phyloP scores from a whole-genome alignment of 2,888 invertebrate genomes.

The Polydrusus pterygomalis region DNA sequence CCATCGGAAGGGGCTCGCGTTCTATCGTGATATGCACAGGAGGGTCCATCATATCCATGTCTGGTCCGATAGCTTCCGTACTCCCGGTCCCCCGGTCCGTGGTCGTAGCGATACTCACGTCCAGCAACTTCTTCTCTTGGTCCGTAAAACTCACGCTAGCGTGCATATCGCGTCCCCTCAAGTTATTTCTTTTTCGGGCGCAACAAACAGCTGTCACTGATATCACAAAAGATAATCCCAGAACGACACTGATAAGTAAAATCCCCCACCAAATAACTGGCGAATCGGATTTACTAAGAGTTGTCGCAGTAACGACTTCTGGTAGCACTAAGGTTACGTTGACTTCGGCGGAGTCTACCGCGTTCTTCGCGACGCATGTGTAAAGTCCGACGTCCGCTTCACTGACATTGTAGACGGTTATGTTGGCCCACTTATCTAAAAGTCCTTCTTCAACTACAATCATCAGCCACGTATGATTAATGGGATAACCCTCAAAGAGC shows the following conservation, averaged over 20 bases:
- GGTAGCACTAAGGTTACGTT: conserved; percentile 81
- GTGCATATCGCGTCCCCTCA: conserved; percentile 81
- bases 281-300: conserved; percentile 82
- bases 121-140: conserved; percentile 90
- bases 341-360: conserved; percentile 76
- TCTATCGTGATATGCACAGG: conserved; percentile 75
- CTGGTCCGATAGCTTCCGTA: conserved; percentile 75
- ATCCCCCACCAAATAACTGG: conserved; percentile 84
- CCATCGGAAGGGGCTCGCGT: conserved; percentile 70
- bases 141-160: conserved; percentile 89
- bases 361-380: conserved; percentile 85
- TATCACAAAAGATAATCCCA: conserved; percentile 75
- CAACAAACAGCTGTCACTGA: conserved; percentile 77
- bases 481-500: conserved; percentile 84
- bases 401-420: conserved; percentile 88
- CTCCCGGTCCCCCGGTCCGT: conserved; percentile 77
- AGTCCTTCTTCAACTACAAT: conserved; percentile 72
- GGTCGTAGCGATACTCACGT: conserved; percentile 85
- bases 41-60: conserved; percentile 74
- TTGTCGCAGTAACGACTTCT: conserved; percentile 84
- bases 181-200: conserved; percentile 74
- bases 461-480: conserved; percentile 74
- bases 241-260: conserved; percentile 82
- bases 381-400: conserved; percentile 90
- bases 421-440: conserved; percentile 81